Conservation (phyloP, 2,797 vertebrate genomes). For the Danio kyathit region DNA sequence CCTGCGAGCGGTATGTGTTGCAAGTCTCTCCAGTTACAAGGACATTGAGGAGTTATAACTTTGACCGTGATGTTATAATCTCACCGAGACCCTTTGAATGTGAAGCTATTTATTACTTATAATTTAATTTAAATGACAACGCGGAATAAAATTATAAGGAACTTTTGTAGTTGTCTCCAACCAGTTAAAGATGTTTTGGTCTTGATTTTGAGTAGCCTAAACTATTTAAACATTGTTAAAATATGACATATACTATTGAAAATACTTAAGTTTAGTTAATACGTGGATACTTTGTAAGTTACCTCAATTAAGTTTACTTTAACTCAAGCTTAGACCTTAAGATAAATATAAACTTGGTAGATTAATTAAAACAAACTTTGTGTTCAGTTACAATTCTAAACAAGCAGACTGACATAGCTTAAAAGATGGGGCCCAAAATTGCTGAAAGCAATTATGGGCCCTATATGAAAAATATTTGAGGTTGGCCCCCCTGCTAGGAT, state of each 20-base stretch:
- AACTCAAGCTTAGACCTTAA: too few relatives aligned
- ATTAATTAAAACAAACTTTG: too few relatives aligned
- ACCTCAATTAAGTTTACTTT: too few relatives aligned
- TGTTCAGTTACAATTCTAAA: too few relatives aligned
- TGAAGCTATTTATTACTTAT: background rate
- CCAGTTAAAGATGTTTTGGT: background rate
- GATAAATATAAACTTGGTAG: too few relatives aligned
- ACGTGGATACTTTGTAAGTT: too few relatives aligned
- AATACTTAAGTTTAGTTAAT: too few relatives aligned
- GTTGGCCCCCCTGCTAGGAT: too few relatives aligned
- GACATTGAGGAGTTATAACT: background rate
- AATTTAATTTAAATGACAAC: background rate
- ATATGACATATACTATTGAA: background rate
- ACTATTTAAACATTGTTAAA: background rate
- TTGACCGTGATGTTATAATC: conserved; percentile 18
- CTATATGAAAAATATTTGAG: too few relatives aligned
- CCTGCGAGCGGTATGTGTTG: background rate
- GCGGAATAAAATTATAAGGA: background rate
- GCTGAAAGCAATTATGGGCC: too few relatives aligned
- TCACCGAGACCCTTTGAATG: background rate
- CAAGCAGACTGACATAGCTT: too few relatives aligned
- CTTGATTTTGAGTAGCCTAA: background rate
- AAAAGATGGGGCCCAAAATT: too few relatives aligned
- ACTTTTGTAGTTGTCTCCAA: background rate
- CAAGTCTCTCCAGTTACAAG: conserved; percentile 30